These are phyloP conservation scores for Galaxea fascicularis DNA, from an alignment of 92 coral and sea anemone species.

Conservation along the genomic window DNA sequence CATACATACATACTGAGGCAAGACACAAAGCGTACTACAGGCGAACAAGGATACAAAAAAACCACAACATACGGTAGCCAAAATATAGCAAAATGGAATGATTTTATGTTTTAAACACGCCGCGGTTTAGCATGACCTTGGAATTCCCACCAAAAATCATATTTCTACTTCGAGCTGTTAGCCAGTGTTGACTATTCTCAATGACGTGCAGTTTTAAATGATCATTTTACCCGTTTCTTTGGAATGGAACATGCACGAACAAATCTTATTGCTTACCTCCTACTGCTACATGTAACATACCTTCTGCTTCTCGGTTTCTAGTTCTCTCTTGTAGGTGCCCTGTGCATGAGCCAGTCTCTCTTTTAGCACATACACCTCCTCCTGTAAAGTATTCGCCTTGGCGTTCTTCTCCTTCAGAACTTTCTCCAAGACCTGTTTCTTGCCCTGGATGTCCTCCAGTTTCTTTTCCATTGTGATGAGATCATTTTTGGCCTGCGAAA, in stretches of 20 bases:
- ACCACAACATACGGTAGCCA: background rate
- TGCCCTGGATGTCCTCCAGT: slow-evolving; percentile 81
- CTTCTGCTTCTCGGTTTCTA: slow-evolving; percentile 91
- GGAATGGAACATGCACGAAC: background rate
- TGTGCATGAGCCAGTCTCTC: slow-evolving; percentile 84
- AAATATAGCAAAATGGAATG: background rate
- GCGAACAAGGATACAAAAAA: background rate
- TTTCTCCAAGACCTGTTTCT: slow-evolving; percentile 82
- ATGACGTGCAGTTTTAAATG: too few species aligned
- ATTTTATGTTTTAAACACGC: too few species aligned
- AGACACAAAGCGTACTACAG: background rate
- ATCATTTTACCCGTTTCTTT: background rate
- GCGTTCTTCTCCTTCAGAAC: slow-evolving; percentile 86
- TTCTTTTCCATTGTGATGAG: slow-evolving; percentile 81
- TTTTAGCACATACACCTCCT: slow-evolving; percentile 82
- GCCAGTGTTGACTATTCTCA: too few species aligned
- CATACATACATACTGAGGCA: background rate
- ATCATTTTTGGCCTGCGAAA: slow-evolving; percentile 83
- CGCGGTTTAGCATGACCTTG: background rate
- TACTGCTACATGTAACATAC: slow-evolving; percentile 37
- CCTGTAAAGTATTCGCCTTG: slow-evolving; percentile 80
- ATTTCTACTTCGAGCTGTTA: background rate
- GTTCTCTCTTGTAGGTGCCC: slow-evolving; percentile 75
- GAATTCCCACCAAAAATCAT: too few species aligned
- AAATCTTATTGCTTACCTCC: background rate